Conservation (phyloP, 2,113 vertebrate genomes). For the Panthera leo region DNA sequence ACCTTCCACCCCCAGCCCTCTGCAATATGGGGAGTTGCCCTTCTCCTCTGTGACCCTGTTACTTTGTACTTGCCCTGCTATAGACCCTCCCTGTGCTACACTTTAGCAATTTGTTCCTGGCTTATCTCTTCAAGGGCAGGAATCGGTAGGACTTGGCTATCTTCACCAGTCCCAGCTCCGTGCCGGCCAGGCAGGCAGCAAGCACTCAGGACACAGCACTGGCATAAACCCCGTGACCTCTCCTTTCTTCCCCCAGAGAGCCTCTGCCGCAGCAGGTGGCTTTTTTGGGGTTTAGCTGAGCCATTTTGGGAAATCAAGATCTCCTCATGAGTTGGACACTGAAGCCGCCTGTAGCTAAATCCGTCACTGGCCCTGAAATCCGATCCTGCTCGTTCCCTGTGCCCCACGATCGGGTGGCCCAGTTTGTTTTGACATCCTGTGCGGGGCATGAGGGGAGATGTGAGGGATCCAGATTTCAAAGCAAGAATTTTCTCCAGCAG, state of each 20-base stretch:
- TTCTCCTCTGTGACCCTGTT: not conserved
- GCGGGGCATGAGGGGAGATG: constrained; percentile 38
- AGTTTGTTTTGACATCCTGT: constrained; percentile 81
- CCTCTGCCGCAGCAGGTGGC: not conserved
- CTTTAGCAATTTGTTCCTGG: not conserved
- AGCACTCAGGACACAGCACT: not conserved
- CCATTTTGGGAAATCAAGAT: constrained; percentile 22
- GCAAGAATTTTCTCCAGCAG: constrained; percentile 75
- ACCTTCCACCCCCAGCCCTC: not conserved
- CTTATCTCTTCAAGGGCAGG: not conserved
- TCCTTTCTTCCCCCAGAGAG: not conserved
- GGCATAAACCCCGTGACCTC: not conserved
- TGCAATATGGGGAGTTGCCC: not conserved
- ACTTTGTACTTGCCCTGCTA: not conserved
- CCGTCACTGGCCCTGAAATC: constrained; percentile 50
- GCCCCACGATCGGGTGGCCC: constrained; percentile 29
- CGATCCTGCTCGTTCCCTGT: constrained; percentile 67
- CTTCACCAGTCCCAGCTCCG: not conserved
- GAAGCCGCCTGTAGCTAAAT: constrained; percentile 50
- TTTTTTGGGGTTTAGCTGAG: not conserved
- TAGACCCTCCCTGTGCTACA: not conserved
- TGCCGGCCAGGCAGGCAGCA: not conserved
- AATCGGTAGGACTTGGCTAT: not conserved
- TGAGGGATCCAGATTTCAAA: constrained; percentile 76
- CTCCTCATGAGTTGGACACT: not conserved